Conservation (phyloP, 92 coral and sea anemone species). For the Desmophyllum pertusum region DNA sequence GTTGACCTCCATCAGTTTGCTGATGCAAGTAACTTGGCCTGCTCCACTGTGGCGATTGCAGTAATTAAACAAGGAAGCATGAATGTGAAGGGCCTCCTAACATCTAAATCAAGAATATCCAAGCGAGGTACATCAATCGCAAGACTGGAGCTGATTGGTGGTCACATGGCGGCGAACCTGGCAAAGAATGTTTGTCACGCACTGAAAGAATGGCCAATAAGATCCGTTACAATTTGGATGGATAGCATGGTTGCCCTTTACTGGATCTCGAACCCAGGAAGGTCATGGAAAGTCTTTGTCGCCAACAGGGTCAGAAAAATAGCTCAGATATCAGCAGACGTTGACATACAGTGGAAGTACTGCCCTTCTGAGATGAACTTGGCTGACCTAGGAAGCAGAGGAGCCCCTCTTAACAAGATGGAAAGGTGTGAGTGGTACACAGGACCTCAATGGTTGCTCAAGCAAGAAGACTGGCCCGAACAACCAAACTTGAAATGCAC, state of each 20-base stretch:
- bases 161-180: conserved; percentile 69
- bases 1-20: conserved; percentile 69
- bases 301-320: conserved; percentile 65
- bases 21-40: conserved; percentile 72
- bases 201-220: conserved; percentile 54
- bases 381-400: conserved; percentile 72
- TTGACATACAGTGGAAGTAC: conserved; percentile 56
- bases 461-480: conserved; percentile 45
- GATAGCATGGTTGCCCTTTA: conserved; percentile 64
- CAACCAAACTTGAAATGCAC: conserved; percentile 39
- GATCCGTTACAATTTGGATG: conserved; percentile 56
- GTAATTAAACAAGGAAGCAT: conserved; percentile 56
- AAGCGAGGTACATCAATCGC: conserved; percentile 73
- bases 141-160: conserved; percentile 66
- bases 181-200: conserved; percentile 48
- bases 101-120: conserved; percentile 74
- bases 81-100: conserved; percentile 60
- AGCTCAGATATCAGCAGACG: conserved; percentile 56
- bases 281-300: conserved; percentile 67
- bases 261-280: conserved; percentile 70
- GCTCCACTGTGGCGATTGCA: conserved; percentile 65
- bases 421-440: conserved; percentile 57
- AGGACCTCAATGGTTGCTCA: conserved; percentile 57
- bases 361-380: conserved; percentile 71
- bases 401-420: conserved; percentile 63